These are phyloP conservation scores for Ageneiosus marmoratus DNA, from an alignment of 2,113 vertebrate species.

Conservation along the genomic window DNA sequence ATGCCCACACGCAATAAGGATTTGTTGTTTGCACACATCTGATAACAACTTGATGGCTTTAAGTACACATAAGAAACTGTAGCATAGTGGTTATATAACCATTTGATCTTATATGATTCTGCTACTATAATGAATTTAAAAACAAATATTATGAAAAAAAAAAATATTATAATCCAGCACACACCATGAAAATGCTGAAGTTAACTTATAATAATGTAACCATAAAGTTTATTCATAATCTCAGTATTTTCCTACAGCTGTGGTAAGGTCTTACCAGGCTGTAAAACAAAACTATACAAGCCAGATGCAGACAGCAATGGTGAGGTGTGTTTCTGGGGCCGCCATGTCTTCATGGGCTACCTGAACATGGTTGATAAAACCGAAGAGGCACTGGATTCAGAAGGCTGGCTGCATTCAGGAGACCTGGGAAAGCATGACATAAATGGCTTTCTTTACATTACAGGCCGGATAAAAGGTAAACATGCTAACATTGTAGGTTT, in stretches of 20 bases:
- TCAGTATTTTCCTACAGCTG: conserved; percentile 62
- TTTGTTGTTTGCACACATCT: not conserved
- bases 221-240: not conserved
- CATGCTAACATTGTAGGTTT: not conserved
- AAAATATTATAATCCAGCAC: not conserved
- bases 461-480: conserved; percentile 79
- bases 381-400: conserved; percentile 67
- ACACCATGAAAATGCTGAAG: not conserved
- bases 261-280: conserved; percentile 69
- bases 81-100: not conserved
- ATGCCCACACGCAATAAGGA: too few species aligned
- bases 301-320: conserved; percentile 69
- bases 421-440: conserved; percentile 70
- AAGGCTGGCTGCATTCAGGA: conserved; percentile 79
- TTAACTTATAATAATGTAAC: not conserved
- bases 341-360: conserved; percentile 81
- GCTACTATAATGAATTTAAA: not conserved
- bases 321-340: conserved; percentile 80
- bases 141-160: not conserved
- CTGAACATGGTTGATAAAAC: conserved; percentile 74
- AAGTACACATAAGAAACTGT: not conserved
- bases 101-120: not conserved
- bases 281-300: conserved; percentile 69
- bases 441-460: conserved; percentile 72
- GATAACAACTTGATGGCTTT: not conserved